Evolutionary conservation across 2,113 vertebrate genomes (phyloP).

Genomic region (Lasiurus borealis): DNA sequence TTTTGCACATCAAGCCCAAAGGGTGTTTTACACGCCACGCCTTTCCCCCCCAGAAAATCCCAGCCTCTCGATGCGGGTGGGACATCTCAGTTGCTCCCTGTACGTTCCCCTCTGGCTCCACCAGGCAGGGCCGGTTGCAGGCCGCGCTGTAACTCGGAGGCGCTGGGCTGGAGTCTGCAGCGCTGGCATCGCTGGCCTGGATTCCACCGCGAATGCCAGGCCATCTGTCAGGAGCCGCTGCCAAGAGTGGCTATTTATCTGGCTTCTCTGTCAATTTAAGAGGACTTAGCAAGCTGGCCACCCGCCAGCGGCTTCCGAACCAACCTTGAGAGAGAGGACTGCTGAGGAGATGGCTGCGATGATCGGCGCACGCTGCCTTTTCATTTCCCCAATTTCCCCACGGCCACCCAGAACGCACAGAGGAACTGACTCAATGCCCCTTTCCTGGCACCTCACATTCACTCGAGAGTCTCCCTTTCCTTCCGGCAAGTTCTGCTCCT

Average conservation of each 20-base stretch:
- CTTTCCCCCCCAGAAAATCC: not conserved
- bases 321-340: conserved; percentile 72
- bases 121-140: not conserved
- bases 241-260: conserved; percentile 79
- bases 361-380: conserved; percentile 74
- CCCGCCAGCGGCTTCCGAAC: conserved; percentile 74
- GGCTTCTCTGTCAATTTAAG: conserved; percentile 82
- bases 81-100: not conserved
- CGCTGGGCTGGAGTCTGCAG: conserved; percentile 39
- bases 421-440: not conserved
- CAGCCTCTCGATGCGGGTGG: not conserved
- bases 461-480: not conserved
- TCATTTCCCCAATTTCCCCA: conserved; percentile 77
- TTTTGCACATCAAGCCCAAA: not conserved
- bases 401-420: conserved; percentile 71
- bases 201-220: conserved; percentile 69
- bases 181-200: conserved; percentile 49
- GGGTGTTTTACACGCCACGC: not conserved
- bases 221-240: conserved; percentile 80
- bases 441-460: not conserved
- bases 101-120: not conserved
- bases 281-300: conserved; percentile 80
- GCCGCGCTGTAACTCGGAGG: conserved; percentile 27
- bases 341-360: conserved; percentile 71
- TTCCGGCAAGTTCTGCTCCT: not conserved